Conservation (phyloP, 2,113 vertebrate genomes). For the Syrmaticus mikado region DNA sequence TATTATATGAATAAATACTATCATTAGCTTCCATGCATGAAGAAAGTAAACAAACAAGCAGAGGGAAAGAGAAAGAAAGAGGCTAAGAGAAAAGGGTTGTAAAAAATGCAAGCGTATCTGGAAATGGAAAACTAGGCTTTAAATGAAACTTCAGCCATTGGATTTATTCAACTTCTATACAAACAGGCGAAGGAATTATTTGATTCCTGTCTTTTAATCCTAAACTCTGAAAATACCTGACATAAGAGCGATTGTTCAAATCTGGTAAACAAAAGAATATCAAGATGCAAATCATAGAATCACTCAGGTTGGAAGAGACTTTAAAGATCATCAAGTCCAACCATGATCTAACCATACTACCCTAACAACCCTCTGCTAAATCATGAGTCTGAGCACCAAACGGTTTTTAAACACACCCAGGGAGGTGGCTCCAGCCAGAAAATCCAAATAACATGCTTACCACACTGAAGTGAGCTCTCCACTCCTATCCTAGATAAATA, state of each 20-base stretch:
- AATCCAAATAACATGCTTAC: not conserved
- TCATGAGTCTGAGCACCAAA: no score
- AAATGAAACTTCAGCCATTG: not conserved
- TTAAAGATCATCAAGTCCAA: no score
- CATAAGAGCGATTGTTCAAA: not conserved
- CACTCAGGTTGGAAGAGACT: no score
- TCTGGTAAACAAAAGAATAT: not conserved
- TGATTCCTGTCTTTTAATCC: not conserved
- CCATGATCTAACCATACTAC: no score
- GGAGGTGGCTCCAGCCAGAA: not conserved
- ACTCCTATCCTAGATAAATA: not conserved
- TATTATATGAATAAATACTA: accelerated
- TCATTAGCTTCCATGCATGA: not conserved
- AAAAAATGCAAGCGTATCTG: not conserved
- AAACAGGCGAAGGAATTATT: not conserved
- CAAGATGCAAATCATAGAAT: not conserved
- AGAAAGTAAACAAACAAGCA: not conserved
- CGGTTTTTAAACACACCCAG: no score
- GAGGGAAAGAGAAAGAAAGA: not conserved
- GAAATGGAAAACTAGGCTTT: not conserved
- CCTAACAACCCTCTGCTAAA: no score
- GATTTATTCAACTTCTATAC: not conserved
- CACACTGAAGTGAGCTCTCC: not conserved
- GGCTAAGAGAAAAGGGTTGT: not conserved
- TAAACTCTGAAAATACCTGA: not conserved